Percentiles rank a stretch among this genome's conserved stretches.
These are phyloP conservation scores for Patiria miniata DNA, from an alignment of 35 echinoderm and acorn worm species.

Conservation along the genomic window DNA sequence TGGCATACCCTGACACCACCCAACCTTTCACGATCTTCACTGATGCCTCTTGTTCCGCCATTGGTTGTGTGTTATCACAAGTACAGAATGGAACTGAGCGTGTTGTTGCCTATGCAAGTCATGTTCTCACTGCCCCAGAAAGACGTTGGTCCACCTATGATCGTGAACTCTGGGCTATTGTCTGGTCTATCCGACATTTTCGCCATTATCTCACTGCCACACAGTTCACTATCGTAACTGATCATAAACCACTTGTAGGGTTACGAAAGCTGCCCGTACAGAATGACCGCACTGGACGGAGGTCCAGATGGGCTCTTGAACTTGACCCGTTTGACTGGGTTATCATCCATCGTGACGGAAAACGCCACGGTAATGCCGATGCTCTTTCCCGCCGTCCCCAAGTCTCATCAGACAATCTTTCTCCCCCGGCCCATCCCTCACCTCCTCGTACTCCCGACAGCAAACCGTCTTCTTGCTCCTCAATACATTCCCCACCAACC, in stretches of 20 bases:
- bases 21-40: constrained; percentile 48
- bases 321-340: constrained; percentile 28
- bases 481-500: neutral
- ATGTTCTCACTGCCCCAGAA: constrained; percentile 33
- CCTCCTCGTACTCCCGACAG: neutral
- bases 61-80: constrained; percentile 67
- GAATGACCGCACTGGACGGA: constrained; percentile 33
- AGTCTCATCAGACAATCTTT: too few relatives aligned
- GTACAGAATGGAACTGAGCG: constrained; percentile 72
- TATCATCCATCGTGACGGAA: constrained; percentile 50
- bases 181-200: constrained; percentile 73
- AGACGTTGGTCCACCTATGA: constrained; percentile 47
- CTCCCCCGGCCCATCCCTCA: too few relatives aligned
- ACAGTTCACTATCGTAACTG: constrained; percentile 67
- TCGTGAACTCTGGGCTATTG: constrained; percentile 73
- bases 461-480: neutral
- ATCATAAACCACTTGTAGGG: constrained; percentile 51
- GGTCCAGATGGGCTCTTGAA: constrained; percentile 53
- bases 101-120: constrained; percentile 75
- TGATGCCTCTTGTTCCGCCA: constrained; percentile 52
- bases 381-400: constrained; percentile 8
- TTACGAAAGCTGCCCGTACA: constrained; percentile 31
- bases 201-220: constrained; percentile 55
- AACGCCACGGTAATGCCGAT: constrained; percentile 19
- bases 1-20: constrained; percentile 62